Base-by-base conservation (phyloP, 2,888 invertebrate species). In the Thymelicus sylvestris region DNA sequence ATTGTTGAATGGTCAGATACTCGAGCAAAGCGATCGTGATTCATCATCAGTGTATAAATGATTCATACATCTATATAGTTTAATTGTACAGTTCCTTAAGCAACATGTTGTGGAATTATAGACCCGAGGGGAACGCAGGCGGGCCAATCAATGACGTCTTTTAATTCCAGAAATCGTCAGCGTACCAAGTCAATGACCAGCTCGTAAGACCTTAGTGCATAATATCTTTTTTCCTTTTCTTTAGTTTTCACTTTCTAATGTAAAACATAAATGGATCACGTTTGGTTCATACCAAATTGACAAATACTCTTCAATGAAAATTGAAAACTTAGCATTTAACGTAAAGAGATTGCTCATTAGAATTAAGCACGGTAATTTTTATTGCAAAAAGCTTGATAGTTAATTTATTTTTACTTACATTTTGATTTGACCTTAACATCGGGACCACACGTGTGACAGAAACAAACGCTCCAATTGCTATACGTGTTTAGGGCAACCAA, bases 11-110 rank as follows among this genome's bases (percentile, higher is more conserved):
- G 88, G 83, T 85, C 86, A 84, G 87, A 87, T 87, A 85, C 88
- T 89, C 86, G 85, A 81, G 82, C 80, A 82, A 83, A 81, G 82
- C 80, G 83, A 83, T 82, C 77, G 85, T 92, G 92, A 92, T 82
- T 92, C 92, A 92, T 91, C 87, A 84, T 82, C 83, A 85, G 82
- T 86, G 86, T 88, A 85, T 87, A 88, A 88, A 82, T 91, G 91
- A 91, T 85, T 92, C 91, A 91, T 86, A 78, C 83, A 82, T 78
- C 79, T 80, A 81, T 83, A 82, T 85, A 84, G 50, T 86, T 86
- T 84, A 84, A 85, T 82, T 79, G 72, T 77, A 71, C 48, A 72
- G 72, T 59, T 73, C 74, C 75, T 73, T 74, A 65, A 72, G 72
- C 61, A 70, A 74, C 71, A 74, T 75, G 72, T 77, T 73, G 73